Percentiles rank a stretch among this genome's conserved stretches.
Evolutionary conservation across 1,140 invertebrate genomes (phyloP).

Genomic region (Drosophila teissieri): DNA sequence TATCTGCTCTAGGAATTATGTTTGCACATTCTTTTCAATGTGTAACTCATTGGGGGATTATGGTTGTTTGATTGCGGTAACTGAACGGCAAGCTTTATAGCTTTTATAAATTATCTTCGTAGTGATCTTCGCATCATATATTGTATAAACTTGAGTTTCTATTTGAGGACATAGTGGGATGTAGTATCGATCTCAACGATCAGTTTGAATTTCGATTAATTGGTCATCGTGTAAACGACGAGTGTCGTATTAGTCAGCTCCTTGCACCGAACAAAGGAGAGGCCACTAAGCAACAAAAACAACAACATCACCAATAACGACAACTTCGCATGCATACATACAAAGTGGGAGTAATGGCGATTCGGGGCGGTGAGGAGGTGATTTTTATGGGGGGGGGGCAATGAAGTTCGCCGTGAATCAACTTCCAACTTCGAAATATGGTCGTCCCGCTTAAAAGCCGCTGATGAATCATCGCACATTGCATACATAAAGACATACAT

Average conservation of each 20-base stretch:
- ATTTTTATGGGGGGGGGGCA: not conserved
- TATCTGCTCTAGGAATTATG: too few species aligned
- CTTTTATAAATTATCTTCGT: not conserved
- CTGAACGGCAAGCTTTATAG: not conserved
- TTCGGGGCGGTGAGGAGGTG: not conserved
- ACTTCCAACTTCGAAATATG: constrained; percentile 75
- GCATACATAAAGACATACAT: not conserved
- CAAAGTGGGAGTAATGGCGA: constrained; percentile 20
- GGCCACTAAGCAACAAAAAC: constrained; percentile 5
- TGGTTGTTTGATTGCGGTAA: not conserved
- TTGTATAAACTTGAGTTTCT: too few species aligned
- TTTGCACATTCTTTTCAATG: too few species aligned
- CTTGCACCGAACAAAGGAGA: constrained; percentile 55
- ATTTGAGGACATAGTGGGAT: too few species aligned
- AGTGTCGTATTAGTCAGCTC: constrained; percentile 48
- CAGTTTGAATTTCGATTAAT: constrained; percentile 36
- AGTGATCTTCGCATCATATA: too few species aligned
- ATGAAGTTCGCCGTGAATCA: constrained; percentile 71
- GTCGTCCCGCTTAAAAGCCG: constrained; percentile 50
- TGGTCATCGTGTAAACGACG: constrained; percentile 28
- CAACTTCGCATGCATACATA: constrained; percentile 23
- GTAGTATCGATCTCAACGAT: not conserved
- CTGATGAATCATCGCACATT: constrained; percentile 60
- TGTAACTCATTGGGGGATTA: not conserved
- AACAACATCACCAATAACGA: not conserved